These are phyloP conservation scores for Macrosteles quadrilineatus DNA, from an alignment of 1,140 invertebrate species.

Conservation along the genomic window DNA sequence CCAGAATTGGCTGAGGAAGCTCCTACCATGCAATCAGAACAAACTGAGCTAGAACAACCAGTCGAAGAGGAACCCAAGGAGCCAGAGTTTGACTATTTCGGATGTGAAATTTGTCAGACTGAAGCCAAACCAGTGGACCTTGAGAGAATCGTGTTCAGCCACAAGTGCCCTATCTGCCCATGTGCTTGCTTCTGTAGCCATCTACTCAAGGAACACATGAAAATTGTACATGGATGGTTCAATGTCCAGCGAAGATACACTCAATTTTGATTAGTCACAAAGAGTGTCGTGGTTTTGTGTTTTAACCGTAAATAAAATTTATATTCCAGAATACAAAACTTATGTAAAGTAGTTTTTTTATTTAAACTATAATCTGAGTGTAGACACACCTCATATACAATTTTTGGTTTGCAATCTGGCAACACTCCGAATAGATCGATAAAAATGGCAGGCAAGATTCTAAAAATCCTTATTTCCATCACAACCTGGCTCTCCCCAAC, in stretches of 20 bases:
- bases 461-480: no score
- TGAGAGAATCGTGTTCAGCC: not conserved
- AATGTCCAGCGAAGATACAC: slow-evolving; percentile 8
- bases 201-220: not conserved
- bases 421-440: no score
- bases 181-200: not conserved
- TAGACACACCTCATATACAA: not conserved
- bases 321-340: not conserved
- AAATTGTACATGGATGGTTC: slow-evolving; percentile 13
- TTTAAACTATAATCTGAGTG: not conserved
- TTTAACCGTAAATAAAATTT: not conserved
- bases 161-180: slow-evolving; percentile 18
- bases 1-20: no score
- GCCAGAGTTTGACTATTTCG: not conserved
- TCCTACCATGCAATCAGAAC: no score
- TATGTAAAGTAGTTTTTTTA: not conserved
- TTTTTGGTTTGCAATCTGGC: not conserved
- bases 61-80: not conserved
- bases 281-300: not conserved
- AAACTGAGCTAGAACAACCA: no score
- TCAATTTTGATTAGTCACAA: not conserved
- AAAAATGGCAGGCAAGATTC: no score
- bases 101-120: not conserved
- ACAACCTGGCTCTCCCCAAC: no score
- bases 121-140: not conserved